Percentiles rank a stretch among this genome's conserved stretches.
phyloP scores from a whole-genome alignment of 2,797 vertebrate species.

The Peromyscus aztecus region DNA sequence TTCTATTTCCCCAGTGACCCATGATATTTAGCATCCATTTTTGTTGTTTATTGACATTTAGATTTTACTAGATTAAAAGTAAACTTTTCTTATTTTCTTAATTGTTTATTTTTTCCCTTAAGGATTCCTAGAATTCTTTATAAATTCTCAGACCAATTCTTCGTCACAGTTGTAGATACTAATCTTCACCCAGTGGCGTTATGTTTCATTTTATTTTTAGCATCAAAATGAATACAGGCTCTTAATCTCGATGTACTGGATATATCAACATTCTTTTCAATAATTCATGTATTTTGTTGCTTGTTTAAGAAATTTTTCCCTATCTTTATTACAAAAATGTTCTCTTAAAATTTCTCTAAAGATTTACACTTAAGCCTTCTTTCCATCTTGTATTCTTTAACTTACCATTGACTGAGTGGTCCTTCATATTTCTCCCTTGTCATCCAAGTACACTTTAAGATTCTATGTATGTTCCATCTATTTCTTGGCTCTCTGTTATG shows the following conservation, averaged over 20 bases:
- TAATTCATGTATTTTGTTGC: neutral
- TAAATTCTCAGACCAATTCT: neutral
- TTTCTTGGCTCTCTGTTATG: neutral
- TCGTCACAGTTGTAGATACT: neutral
- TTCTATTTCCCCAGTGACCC: conserved; percentile 23
- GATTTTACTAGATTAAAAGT: neutral
- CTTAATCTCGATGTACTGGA: conserved; percentile 15
- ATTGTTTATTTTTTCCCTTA: neutral
- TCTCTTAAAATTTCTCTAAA: neutral
- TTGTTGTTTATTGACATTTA: conserved; percentile 10
- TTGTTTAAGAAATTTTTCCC: neutral
- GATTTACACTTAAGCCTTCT: neutral
- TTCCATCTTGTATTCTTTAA: neutral
- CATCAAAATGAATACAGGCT: neutral
- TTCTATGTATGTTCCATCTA: neutral
- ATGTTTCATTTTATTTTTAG: conserved; percentile 14
- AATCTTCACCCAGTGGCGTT: neutral
- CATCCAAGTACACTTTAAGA: neutral
- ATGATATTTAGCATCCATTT: neutral
- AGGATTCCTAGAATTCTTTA: neutral
- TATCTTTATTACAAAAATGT: neutral
- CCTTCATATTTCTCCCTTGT: neutral
- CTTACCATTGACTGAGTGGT: neutral
- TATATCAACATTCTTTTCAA: neutral
- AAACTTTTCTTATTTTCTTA: neutral